Percentiles rank a stretch among this genome's conserved stretches.
Conservation (phyloP, 1,140 invertebrate species). For the Propsilocerus akamusi region DNA sequence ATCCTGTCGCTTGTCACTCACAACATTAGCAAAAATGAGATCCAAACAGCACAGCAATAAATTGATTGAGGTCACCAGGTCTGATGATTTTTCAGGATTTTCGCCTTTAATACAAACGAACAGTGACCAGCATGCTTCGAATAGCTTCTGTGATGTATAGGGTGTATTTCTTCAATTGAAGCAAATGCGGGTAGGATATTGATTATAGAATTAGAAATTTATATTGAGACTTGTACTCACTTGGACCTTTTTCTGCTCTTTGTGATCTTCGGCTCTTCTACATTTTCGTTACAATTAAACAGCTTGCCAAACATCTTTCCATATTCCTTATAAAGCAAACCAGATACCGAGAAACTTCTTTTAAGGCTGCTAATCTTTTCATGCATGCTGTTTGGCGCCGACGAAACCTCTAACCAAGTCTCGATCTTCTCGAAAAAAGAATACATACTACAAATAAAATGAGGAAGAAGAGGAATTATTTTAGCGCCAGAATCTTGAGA, state of each 20-base stretch:
- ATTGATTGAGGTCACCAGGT: conserved; percentile 89
- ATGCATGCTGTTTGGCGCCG: conserved; percentile 64
- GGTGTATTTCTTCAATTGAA: conserved; percentile 34
- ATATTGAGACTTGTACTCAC: conserved; percentile 17
- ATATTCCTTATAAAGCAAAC: conserved; percentile 87
- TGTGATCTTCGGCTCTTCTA: conserved; percentile 33
- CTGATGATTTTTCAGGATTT: conserved; percentile 64
- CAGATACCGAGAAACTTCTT: conserved; percentile 86
- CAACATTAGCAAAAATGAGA: conserved; percentile 72
- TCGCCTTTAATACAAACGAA: conserved; percentile 84
- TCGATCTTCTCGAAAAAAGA: conserved; percentile 94
- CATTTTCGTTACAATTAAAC: conserved; percentile 46
- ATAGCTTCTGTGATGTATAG: conserved; percentile 62
- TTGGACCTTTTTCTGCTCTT: conserved; percentile 52
- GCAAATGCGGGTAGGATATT: neutral
- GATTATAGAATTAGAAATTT: neutral
- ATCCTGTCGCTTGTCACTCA: conserved; percentile 61
- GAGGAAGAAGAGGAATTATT: neutral
- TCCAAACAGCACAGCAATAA: conserved; percentile 79
- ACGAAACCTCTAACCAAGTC: conserved; percentile 90
- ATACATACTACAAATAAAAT: conserved; percentile 46
- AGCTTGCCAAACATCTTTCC: conserved; percentile 72
- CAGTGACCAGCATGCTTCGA: conserved; percentile 85
- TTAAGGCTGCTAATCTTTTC: conserved; percentile 74
- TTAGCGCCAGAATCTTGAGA: conserved; percentile 13